Evolutionary conservation across 2,113 vertebrate species (phyloP), one percentile per base, ranked within the genome.

Genomic region (Eupsittula cactorum): DNA sequence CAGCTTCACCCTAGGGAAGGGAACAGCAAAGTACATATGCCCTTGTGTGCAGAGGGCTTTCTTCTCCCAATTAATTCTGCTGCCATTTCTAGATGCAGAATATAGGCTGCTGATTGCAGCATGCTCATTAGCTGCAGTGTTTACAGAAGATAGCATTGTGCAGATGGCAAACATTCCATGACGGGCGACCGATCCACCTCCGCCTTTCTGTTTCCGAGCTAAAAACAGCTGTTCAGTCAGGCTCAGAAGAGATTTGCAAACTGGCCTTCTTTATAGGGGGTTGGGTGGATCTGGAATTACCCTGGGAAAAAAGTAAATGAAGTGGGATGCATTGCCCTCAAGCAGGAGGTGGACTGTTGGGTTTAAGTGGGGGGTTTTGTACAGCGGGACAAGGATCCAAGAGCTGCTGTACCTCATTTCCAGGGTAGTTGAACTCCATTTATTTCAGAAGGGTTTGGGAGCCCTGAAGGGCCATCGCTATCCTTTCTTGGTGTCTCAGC

Each of bases 101-200:
- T 12, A 10, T 1, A 7, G n/a, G 79, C 75, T 64, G 68, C 37
- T 1, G 14, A 11, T 57, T 15, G 60, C 73, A 71, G 77, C 33
- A 3, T 0, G 49, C 83, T 46, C 68, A 27, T 57, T 37, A 83
- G 73, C 59, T 62, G 70, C 65, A 2, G 74, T 93, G 83, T 96
- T 95, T 87, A 50, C 92, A 59, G 79, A 57, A 96, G 95, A 95
- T 93, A 95, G 79, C 75, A 63, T 88, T 93, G 92, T 90, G 73
- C 90, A 85, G 84, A 90, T 6, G 71, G 93, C 93, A 96, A 96
- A 96, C 88, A 94, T 3, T 47, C 5, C 19, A 18, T 63, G 78
- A 95, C 15, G 29, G 78, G 81, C 5, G 7, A 63, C 41, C 0
- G 0, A 42, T 29, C 92, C 33, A 0, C 80, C 80, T 73, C 79